Evolutionary conservation across 92 coral and sea anemone genomes (phyloP).

Genomic region (Heteractis magnifica): DNA sequence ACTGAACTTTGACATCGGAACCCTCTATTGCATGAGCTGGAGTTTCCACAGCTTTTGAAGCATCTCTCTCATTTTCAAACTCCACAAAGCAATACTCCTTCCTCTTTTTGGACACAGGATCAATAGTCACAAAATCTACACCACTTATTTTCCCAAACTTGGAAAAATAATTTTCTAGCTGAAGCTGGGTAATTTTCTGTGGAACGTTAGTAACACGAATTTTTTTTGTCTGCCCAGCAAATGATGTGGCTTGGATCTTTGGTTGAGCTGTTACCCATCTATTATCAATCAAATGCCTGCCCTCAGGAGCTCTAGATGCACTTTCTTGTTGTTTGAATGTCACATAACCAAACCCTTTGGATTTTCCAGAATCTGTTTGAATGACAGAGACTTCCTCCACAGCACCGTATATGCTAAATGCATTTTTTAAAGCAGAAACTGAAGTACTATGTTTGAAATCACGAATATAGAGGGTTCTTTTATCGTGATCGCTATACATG

Average conservation of each 20-base stretch:
- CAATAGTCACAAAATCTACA: conserved; percentile 24
- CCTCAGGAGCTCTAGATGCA: not conserved
- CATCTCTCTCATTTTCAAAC: conserved; percentile 1
- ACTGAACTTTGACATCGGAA: conserved; percentile 8
- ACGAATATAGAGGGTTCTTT: conserved; percentile 21
- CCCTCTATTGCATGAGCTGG: conserved; percentile 2
- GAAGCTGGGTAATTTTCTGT: conserved; percentile 17
- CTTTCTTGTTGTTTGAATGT: conserved; percentile 17
- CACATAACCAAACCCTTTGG: conserved; percentile 38
- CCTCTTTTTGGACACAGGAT: conserved; percentile 21
- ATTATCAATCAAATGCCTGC: conserved; percentile 9
- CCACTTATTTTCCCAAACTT: conserved; percentile 11
- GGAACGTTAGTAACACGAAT: conserved; percentile 14
- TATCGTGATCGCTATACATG: not conserved
- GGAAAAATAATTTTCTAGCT: conserved; percentile 8
- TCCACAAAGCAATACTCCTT: conserved; percentile 27
- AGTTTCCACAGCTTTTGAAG: conserved; percentile 23
- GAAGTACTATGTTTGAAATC: not conserved
- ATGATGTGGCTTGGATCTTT: not conserved
- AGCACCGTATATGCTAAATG: conserved; percentile 6
- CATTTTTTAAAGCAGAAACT: not conserved
- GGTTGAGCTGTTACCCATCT: conserved; percentile 18
- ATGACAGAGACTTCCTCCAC: conserved; percentile 24
- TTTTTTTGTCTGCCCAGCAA: conserved; percentile 13
- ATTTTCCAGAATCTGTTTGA: conserved; percentile 15